Conservation (phyloP, 2,797 vertebrate species). For the Hapalemur alaotrensis region DNA sequence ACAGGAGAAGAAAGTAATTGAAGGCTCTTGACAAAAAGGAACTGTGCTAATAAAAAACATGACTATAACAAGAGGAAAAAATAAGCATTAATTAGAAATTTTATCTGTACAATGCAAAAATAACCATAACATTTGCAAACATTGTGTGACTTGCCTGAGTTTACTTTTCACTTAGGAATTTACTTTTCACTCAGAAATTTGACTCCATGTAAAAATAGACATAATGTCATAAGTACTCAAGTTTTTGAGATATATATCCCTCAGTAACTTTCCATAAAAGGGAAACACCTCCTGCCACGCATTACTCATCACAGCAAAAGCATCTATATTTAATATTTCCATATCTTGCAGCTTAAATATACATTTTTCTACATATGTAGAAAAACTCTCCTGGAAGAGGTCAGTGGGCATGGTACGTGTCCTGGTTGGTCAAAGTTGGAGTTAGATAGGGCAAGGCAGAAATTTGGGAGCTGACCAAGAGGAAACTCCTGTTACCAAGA, state of each 20-base stretch:
- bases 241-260: neutral
- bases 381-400: neutral
- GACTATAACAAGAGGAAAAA: neutral
- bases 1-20: neutral
- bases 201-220: slow-evolving; percentile 42
- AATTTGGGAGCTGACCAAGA: neutral
- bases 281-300: neutral
- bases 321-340: slow-evolving; percentile 10
- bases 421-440: neutral
- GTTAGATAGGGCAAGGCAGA: neutral
- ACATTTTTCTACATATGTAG: neutral
- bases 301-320: slow-evolving; percentile 16
- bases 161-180: slow-evolving; percentile 17
- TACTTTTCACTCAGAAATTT: slow-evolving; percentile 26
- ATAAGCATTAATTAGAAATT: neutral
- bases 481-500: neutral
- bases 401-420: neutral
- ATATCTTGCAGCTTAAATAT: neutral
- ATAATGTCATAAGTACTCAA: neutral
- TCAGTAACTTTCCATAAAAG: slow-evolving; percentile 32
- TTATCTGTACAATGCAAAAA: neutral
- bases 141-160: neutral
- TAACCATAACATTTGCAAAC: neutral
- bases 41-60: neutral
- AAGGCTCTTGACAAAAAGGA: neutral